Evolutionary conservation across 2,797 vertebrate genomes (phyloP), one percentile per base, ranked within the genome.

Genomic region (Australoheros facetus): DNA sequence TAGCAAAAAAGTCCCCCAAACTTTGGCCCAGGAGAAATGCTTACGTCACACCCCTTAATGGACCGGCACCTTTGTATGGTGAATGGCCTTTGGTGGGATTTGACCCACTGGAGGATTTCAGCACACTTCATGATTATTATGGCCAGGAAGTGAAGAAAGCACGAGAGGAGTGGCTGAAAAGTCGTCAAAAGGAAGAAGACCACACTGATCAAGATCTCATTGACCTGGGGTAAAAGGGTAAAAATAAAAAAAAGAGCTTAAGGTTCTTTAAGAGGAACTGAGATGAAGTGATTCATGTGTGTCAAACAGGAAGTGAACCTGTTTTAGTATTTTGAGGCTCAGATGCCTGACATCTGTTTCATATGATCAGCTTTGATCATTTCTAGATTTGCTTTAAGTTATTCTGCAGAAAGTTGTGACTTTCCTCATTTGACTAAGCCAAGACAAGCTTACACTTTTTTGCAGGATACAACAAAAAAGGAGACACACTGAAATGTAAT

Each of bases 71-170:
- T 6, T 42, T 37, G 21, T 91, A 88, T 5, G 92, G 93, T 1
- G 95, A 96, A 64, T 96, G 96, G 95, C 93, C 95, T 23, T 11
- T 88, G 66, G 89, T 95, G 45, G 92, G 88, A 28, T 91, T 93
- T 0, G 89, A 95, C 73, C 87, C 92, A 0, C 83, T 93, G 0
- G 90, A 94, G 56, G 94, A 95, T 2, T 96, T 96, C 42, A 84
- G 87, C 42, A 97, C 95, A 86, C 94, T 99, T 56, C 98, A 99
- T 8, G 92, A 94, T 32, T 95, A 96, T 89, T 99, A 97, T 0
- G 97, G 98, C 17, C 95, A 96, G 79, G 97, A 98, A 85, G 96
- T 99, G 2, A 87, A 88, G 5, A 94, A 85, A 34, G 94, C 95
- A 11, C 95, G 96, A 79, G 94, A 77, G 42, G 94, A 96, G 1